Evolutionary conservation across 37 sponge, comb jelly and placozoan genomes (phyloP).

Genomic region (Cliona cf. orientalis): DNA sequence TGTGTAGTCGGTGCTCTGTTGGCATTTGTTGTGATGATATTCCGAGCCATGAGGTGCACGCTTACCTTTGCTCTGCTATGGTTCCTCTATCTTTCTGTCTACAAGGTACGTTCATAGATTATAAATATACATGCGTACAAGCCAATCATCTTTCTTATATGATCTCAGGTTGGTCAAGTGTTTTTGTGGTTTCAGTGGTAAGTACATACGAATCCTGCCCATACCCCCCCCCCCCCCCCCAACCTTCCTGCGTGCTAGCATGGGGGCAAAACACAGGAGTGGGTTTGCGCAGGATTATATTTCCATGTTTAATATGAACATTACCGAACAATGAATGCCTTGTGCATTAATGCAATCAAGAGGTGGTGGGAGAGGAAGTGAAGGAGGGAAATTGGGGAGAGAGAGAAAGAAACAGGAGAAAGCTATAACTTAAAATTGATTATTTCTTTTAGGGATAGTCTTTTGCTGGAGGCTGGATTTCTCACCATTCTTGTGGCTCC

Average conservation of each 20-base stretch:
- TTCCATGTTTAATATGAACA: too few species aligned
- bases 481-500: constrained; percentile 90
- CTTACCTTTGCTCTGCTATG: constrained; percentile 62
- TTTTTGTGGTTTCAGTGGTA: constrained; percentile 99
- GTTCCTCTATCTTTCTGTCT: constrained; percentile 75
- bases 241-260: too few species aligned
- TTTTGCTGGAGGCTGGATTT: constrained; percentile 91
- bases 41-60: constrained; percentile 34
- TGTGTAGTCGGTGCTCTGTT: constrained; percentile 62
- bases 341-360: too few species aligned
- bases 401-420: too few species aligned
- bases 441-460: constrained; percentile 74
- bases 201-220: too few species aligned
- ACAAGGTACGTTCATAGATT: constrained; percentile 71
- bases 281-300: too few species aligned
- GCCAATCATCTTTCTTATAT: neutral
- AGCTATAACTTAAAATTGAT: neutral
- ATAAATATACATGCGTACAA: neutral
- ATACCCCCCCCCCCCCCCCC: too few species aligned
- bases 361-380: too few species aligned
- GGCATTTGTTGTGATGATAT: constrained; percentile 44
- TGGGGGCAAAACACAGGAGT: too few species aligned
- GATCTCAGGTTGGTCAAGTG: constrained; percentile 83
- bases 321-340: too few species aligned
- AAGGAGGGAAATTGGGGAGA: too few species aligned